Evolutionary conservation across 1,140 invertebrate species (phyloP).

Genomic region (Heliconius himera): DNA sequence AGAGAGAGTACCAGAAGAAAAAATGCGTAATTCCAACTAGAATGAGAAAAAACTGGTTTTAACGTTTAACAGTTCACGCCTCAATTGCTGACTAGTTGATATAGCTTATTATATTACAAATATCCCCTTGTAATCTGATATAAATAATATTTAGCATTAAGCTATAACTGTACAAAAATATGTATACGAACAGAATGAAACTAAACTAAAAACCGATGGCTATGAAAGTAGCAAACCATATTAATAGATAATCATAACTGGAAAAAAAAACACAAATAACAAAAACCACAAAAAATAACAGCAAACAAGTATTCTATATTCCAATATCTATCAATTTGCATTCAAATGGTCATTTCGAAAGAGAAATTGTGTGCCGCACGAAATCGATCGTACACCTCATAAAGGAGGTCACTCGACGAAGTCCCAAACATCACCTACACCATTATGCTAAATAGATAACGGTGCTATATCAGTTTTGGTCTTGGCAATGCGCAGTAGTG

Average conservation of each 20-base stretch:
- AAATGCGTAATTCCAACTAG: no score
- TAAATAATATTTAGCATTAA: neutral
- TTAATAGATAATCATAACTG: conserved; percentile 4
- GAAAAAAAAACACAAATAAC: conserved; percentile 2
- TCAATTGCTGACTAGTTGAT: no score
- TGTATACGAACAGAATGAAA: neutral
- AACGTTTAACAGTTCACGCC: no score
- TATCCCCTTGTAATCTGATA: neutral
- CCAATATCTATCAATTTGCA: conserved; percentile 38
- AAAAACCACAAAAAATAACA: conserved; percentile 6
- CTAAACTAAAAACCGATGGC: neutral
- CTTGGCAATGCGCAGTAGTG: no score
- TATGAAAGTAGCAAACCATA: neutral
- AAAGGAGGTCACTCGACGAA: conserved; percentile 42
- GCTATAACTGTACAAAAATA: neutral
- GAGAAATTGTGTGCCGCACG: conserved; percentile 27
- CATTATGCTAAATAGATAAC: conserved; percentile 69
- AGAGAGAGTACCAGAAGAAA: no score
- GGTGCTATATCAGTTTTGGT: conserved; percentile 50
- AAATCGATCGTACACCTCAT: conserved; percentile 34
- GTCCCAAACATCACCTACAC: conserved; percentile 42
- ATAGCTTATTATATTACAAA: neutral
- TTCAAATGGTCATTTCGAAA: conserved; percentile 40
- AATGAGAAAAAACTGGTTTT: no score
- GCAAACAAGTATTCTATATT: conserved; percentile 27